Evolutionary conservation across 2,113 vertebrate species (phyloP).

Genomic region (Anser cygnoides): DNA sequence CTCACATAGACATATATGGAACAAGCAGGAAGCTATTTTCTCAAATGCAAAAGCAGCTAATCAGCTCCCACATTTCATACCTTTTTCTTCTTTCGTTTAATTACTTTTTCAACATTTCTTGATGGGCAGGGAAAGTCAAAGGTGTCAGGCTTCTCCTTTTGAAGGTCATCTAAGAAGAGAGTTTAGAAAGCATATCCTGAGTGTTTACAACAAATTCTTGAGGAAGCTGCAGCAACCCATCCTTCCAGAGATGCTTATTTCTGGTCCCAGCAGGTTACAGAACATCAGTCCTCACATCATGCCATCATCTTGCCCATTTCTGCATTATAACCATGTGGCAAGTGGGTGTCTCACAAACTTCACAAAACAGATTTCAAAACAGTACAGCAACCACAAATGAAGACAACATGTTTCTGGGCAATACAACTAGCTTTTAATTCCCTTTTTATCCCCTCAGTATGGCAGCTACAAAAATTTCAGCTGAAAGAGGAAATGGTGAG

Average conservation of each 20-base stretch:
- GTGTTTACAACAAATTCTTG: neutral
- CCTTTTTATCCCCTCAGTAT: neutral
- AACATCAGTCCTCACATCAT: neutral
- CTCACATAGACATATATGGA: neutral
- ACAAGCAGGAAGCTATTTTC: constrained; percentile 5
- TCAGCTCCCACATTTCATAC: constrained; percentile 54
- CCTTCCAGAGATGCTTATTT: neutral
- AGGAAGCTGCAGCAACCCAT: neutral
- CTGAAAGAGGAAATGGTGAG: neutral
- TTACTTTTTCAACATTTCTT: constrained; percentile 51
- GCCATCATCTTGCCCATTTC: neutral
- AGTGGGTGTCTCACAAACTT: neutral
- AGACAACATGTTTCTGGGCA: neutral
- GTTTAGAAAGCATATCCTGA: neutral
- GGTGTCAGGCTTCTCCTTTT: constrained; percentile 1
- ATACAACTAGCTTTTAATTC: neutral
- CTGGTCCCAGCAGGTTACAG: neutral
- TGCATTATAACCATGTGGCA: neutral
- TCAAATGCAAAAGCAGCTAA: constrained; percentile 8
- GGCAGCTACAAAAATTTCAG: neutral
- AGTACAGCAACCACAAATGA: neutral
- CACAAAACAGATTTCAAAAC: neutral
- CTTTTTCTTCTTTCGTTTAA: constrained; percentile 71
- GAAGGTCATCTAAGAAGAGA: constrained; percentile 43
- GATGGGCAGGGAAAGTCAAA: constrained; percentile 72